These are phyloP conservation scores for Menidia beryllina DNA, from an alignment of 2,113 vertebrate genomes.

Conservation along the genomic window DNA sequence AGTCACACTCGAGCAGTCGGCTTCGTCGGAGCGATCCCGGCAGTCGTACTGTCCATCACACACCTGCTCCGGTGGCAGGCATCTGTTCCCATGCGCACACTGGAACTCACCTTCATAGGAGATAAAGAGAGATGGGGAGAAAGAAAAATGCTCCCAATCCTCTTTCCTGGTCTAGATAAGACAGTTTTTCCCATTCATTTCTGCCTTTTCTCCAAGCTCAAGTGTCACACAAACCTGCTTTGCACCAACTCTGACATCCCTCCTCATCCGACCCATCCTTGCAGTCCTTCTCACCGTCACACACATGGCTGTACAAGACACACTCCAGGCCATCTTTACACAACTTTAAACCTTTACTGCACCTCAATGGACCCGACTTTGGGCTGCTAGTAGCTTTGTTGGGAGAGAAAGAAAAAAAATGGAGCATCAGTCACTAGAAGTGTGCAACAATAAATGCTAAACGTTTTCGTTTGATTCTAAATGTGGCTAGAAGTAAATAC, in stretches of 20 bases:
- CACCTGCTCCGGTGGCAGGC: conserved; percentile 78
- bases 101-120: conserved; percentile 61
- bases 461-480: too few relatives aligned
- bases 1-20: conserved; percentile 69
- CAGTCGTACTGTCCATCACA: conserved; percentile 87
- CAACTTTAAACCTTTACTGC: conserved; percentile 61
- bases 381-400: conserved; percentile 30
- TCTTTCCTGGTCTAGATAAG: too few relatives aligned
- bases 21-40: conserved; percentile 87
- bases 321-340: conserved; percentile 83
- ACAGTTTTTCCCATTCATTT: too few relatives aligned
- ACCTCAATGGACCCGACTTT: conserved; percentile 45
- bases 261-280: conserved; percentile 84
- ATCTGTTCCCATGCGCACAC: conserved; percentile 79
- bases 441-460: too few relatives aligned
- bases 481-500: too few relatives aligned
- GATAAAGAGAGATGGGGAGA: not conserved
- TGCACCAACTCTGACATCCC: conserved; percentile 49
- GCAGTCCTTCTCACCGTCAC: conserved; percentile 87
- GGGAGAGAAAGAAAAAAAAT: conserved; percentile 3
- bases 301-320: conserved; percentile 79
- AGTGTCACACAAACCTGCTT: conserved; percentile 45
- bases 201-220: not conserved
- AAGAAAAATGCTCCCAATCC: too few relatives aligned
- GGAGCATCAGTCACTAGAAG: too few relatives aligned